A percentile compares a stretch with the other conserved stretches of the same genome.
Evolutionary conservation across 2,888 invertebrate genomes (phyloP).

Genomic region (Epistrophe eligans): DNA sequence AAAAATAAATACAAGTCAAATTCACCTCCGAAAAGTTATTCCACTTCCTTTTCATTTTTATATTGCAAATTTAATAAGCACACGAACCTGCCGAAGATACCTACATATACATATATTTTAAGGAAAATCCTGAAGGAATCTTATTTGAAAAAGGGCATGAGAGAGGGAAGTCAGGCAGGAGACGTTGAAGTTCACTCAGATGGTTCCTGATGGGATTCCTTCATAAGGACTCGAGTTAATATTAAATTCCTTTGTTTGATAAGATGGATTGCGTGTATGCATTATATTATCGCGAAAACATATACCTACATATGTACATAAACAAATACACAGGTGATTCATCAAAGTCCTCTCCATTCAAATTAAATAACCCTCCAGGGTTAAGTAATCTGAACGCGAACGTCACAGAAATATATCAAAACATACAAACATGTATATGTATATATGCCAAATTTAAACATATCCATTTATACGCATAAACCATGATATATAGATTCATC

Average conservation of each 20-base stretch:
- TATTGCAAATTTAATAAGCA: conserved; percentile 53
- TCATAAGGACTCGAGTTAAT: conserved; percentile 24
- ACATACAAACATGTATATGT: too few relatives aligned
- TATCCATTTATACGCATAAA: not conserved
- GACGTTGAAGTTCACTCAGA: not conserved
- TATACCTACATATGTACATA: not conserved
- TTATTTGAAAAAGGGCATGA: not conserved
- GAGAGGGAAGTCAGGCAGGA: not conserved
- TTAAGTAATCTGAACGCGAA: conserved; percentile 61
- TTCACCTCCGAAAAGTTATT: conserved; percentile 35
- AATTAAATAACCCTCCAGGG: conserved; percentile 65
- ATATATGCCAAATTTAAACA: too few relatives aligned
- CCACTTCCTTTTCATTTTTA: conserved; percentile 16
- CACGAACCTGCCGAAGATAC: conserved; percentile 13
- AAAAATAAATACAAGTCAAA: conserved; percentile 16
- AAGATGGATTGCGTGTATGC: conserved; percentile 49
- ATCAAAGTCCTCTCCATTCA: conserved; percentile 66
- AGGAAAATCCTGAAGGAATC: conserved; percentile 21
- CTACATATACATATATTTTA: conserved; percentile 7
- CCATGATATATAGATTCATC: not conserved
- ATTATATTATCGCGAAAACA: conserved; percentile 1
- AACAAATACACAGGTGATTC: conserved; percentile 53
- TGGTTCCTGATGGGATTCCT: not conserved
- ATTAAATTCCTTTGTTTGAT: conserved; percentile 73
- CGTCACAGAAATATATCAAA: conserved; percentile 8